These are phyloP conservation scores for Platalea minor DNA, from an alignment of 2,797 vertebrate species.

Conservation along the genomic window DNA sequence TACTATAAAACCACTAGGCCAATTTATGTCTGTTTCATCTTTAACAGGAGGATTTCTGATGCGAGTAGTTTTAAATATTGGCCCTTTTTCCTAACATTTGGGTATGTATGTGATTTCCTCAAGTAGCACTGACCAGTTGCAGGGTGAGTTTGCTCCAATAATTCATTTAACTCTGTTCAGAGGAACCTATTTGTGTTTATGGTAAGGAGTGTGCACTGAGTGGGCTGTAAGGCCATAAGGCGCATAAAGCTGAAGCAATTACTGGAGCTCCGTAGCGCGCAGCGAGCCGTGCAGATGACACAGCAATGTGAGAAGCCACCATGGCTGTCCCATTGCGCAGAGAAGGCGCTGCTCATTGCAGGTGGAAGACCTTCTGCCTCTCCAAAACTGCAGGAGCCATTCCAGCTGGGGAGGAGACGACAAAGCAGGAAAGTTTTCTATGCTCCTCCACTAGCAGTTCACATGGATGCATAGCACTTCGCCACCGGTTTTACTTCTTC, in stretches of 20 bases:
- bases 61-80: neutral
- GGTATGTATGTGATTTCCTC: fast-evolving
- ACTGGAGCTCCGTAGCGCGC: fast-evolving
- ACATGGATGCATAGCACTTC: neutral
- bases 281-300: neutral
- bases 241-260: neutral
- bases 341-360: fast-evolving
- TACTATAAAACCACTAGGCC: neutral
- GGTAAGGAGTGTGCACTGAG: fast-evolving
- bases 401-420: too few species aligned
- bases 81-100: neutral
- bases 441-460: fast-evolving
- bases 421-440: neutral
- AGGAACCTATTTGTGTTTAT: neutral
- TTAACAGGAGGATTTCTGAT: neutral
- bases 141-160: neutral
- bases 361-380: neutral
- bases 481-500: neutral
- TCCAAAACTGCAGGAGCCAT: neutral
- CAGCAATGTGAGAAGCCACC: neutral
- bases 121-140: neutral
- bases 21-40: neutral
- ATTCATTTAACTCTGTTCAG: neutral
- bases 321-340: fast-evolving
- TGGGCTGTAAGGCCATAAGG: neutral